Evolutionary conservation across 2,797 vertebrate genomes (phyloP).

Genomic region (Rhynchonycteris naso): DNA sequence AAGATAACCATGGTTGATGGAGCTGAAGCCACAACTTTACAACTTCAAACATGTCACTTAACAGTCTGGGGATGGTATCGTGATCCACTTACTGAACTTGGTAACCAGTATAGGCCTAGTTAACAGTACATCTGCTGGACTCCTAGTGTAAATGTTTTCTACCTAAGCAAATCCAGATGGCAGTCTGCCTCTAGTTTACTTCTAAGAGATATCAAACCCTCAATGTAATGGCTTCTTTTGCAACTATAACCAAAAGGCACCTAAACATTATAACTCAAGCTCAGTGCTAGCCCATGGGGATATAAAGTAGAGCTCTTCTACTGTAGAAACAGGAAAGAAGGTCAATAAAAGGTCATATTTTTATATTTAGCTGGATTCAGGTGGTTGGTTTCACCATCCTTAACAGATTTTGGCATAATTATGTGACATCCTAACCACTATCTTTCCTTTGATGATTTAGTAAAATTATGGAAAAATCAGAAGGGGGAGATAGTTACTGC

Average conservation of each 20-base stretch:
- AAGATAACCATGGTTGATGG: neutral
- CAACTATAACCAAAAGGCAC: conserved; percentile 28
- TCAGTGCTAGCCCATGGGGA: neutral
- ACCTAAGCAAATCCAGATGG: conserved; percentile 33
- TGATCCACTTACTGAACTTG: neutral
- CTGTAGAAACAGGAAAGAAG: neutral
- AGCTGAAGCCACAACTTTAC: neutral
- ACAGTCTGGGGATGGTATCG: neutral
- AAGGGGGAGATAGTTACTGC: neutral
- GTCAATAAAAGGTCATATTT: neutral
- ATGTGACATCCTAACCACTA: neutral
- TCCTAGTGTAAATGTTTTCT: neutral
- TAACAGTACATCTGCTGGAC: neutral
- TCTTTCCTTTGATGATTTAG: conserved; percentile 23
- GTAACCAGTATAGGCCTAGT: too few species aligned
- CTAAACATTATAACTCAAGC: neutral
- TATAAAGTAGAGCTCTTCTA: conserved; percentile 18
- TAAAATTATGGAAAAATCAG: conserved; percentile 53
- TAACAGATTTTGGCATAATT: conserved; percentile 18
- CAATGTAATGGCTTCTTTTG: conserved; percentile 38
- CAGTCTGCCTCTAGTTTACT: neutral
- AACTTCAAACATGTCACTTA: neutral
- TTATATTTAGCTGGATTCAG: conserved; percentile 33
- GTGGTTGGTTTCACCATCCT: neutral
- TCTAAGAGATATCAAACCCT: neutral